phyloP scores from a whole-genome alignment of 2,888 invertebrate species.

The Dexiosoma caninum region DNA sequence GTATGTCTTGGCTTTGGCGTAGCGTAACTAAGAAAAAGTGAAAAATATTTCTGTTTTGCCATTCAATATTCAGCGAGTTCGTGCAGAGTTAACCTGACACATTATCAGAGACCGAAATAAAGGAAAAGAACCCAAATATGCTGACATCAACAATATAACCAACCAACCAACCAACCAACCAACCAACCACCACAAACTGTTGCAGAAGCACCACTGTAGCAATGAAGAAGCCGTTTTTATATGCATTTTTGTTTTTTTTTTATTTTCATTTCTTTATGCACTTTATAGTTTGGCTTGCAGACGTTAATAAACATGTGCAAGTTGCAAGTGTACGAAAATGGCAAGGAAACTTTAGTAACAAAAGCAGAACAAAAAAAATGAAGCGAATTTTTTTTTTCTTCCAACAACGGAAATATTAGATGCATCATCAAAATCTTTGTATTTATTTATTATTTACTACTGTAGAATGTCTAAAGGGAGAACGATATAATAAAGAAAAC shows the following conservation, averaged over 20 bases:
- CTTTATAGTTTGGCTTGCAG: conserved; percentile 24
- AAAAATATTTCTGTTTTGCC: background rate
- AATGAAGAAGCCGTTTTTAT: conserved; percentile 28
- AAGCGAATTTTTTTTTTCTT: background rate
- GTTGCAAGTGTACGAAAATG: conserved; percentile 36
- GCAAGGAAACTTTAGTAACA: conserved; percentile 12
- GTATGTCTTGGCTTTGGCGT: background rate
- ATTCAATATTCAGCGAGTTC: conserved; percentile 29
- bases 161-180: conserved; percentile 20
- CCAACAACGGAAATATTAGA: conserved; percentile 60
- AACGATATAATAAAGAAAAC: conserved; percentile 29
- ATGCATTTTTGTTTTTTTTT: background rate
- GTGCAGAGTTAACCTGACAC: conserved; percentile 45
- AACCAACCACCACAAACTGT: conserved; percentile 19
- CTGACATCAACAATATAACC: conserved; percentile 33
- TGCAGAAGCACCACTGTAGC: conserved; percentile 34
- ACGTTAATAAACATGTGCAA: conserved; percentile 53
- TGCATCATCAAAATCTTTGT: conserved; percentile 62
- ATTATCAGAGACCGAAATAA: conserved; percentile 34
- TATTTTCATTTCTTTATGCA: background rate
- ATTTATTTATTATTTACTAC: conserved; percentile 51
- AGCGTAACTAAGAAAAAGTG: conserved; percentile 18
- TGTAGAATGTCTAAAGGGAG: conserved; percentile 53
- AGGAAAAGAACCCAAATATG: conserved; percentile 21
- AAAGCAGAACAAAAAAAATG: too few species aligned